Percentiles rank a stretch among this genome's conserved stretches.
Conservation (phyloP, 2,113 vertebrate species). For the Prionailurus bengalensis region DNA sequence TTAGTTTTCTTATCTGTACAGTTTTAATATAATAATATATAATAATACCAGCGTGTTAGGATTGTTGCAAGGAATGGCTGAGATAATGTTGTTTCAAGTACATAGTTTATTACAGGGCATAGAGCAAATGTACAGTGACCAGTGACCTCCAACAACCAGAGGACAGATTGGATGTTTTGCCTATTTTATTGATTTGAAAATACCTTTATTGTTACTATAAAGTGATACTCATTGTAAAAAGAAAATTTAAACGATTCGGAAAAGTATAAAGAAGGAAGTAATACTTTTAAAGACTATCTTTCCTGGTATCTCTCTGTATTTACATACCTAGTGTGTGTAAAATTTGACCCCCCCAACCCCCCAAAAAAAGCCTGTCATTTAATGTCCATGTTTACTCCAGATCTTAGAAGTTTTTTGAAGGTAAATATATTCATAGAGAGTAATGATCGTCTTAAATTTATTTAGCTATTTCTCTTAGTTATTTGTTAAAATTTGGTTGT, state of each 20-base stretch:
- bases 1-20: background rate
- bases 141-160: background rate
- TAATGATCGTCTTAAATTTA: slow-evolving; percentile 27
- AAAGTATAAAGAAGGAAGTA: background rate
- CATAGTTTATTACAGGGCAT: background rate
- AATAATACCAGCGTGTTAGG: background rate
- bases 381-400: background rate
- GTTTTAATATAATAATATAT: background rate
- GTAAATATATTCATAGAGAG: background rate
- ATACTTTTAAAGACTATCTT: background rate
- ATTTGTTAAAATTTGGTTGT: slow-evolving; percentile 40
- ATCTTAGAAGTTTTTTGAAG: background rate
- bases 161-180: background rate
- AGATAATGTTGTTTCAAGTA: background rate
- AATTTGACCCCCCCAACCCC: background rate
- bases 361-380: background rate
- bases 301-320: background rate
- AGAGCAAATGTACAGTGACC: background rate
- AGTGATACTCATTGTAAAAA: background rate
- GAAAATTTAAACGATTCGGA: background rate
- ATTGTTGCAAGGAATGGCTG: background rate
- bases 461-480: slow-evolving; percentile 42
- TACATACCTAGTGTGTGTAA: background rate
- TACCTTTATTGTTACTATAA: background rate
- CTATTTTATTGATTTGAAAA: slow-evolving; percentile 29